Evolutionary conservation across 2,113 vertebrate species (phyloP).

Genomic region (Amazona vittata): DNA sequence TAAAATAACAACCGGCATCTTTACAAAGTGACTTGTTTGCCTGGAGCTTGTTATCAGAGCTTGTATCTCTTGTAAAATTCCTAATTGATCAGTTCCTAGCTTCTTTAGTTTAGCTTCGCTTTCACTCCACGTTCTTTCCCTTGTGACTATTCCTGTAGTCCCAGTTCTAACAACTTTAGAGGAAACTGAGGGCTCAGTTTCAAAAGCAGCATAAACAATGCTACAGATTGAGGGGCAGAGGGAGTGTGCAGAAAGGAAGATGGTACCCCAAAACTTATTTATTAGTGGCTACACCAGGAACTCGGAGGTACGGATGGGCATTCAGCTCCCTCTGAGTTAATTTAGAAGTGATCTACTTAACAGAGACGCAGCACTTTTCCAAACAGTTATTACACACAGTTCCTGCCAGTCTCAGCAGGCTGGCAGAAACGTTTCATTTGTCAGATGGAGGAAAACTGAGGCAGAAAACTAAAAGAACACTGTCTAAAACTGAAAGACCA

Average conservation of each 20-base stretch:
- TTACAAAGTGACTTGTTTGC: not conserved
- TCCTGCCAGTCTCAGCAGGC: not conserved
- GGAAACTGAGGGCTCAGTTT: not conserved
- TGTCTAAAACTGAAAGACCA: not conserved
- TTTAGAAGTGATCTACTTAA: not conserved
- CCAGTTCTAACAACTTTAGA: not conserved
- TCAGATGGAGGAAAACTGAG: not conserved
- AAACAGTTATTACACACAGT: not conserved
- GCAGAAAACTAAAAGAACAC: not conserved
- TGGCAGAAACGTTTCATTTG: not conserved
- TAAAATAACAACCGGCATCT: conserved; percentile 54
- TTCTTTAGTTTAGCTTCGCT: not conserved
- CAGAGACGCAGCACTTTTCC: not conserved
- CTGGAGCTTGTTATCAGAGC: not conserved
- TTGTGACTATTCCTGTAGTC: not conserved
- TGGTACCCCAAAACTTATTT: not conserved
- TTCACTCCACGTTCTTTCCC: not conserved
- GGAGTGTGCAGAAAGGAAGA: accelerated
- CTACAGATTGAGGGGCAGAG: accelerated
- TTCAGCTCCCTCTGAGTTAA: not conserved
- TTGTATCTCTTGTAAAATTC: not conserved
- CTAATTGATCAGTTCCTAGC: not conserved
- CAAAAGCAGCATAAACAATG: not conserved
- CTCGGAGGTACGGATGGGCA: not conserved
- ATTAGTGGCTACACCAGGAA: not conserved